Base-by-base conservation (phyloP, 2,797 vertebrate genomes). In the Hozukius guyotensis region DNA sequence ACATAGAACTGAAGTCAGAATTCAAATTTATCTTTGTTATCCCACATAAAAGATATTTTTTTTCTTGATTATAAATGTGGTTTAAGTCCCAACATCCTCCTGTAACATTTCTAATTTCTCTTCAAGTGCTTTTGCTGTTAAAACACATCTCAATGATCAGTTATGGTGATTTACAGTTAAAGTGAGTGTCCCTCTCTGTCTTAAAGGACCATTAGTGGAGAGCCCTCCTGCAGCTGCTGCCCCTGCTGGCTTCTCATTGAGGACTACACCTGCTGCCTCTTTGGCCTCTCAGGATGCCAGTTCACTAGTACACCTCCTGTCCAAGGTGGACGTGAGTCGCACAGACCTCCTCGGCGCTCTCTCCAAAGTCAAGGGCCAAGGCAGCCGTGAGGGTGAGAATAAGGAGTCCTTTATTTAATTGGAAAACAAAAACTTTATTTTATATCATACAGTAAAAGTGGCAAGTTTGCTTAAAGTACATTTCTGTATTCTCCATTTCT, bases 311-410 rank as follows among this genome's bases (percentile, higher is more conserved):
- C 97, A 95, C 82, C 96, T 99, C 53, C 95, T 99, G 55, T 98
- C 98, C 27, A 97, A 97, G 80, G 97, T 99, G 66, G 98, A 99
- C 61, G 93, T 99, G 91, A 98, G 95, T 86, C 96, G 97, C 0
- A 96, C 96, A 85, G 96, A 97, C 55, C 96, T 99, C 85, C 92
- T 99, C n/a, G 96, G 96, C 0, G 97, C 96, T 57, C 96, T 99
- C 83, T 97, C 98, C 85, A 99, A 98, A 96, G 97, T 88, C 92
- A 97, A 96, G 90, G 92, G 52, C 78, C 96, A 36, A 81, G 95
- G 20, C 93, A 85, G 95, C 0, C 69, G 96, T 81, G 97, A 97
- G 93, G 97, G 98, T 99, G 95, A 96, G 93, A 87, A 69, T n/a
- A 25, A 27, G 18, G 11, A 72, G 20, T 27, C 4, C 13, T 74